phyloP scores from a whole-genome alignment of 2,113 vertebrate genomes.

The Phaetusa simplex region DNA sequence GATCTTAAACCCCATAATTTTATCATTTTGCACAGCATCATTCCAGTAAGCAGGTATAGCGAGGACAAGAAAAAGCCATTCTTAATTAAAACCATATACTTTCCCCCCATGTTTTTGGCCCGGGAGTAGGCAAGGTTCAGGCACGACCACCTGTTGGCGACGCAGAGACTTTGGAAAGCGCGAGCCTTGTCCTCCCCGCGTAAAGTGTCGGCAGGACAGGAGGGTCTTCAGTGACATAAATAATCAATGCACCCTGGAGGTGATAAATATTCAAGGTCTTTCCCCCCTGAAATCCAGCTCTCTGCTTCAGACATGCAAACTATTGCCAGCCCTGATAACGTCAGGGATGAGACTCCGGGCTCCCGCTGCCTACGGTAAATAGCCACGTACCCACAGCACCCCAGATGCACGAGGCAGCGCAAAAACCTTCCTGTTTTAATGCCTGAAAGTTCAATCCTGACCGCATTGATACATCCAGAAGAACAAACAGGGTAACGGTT shows the following conservation, averaged over 20 bases:
- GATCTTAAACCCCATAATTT: not conserved
- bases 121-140: not conserved
- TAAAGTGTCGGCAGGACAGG: not conserved
- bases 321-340: not conserved
- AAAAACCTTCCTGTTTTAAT: not conserved
- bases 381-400: not conserved
- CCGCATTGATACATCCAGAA: not conserved
- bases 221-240: not conserved
- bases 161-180: not conserved
- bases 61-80: not conserved
- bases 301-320: not conserved
- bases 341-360: not conserved
- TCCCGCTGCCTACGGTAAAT: not conserved
- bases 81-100: not conserved
- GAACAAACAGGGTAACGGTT: not conserved
- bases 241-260: not conserved
- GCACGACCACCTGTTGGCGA: not conserved
- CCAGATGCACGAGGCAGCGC: not conserved
- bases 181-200: not conserved
- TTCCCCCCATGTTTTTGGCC: not conserved
- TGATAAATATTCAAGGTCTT: not conserved
- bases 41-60: not conserved
- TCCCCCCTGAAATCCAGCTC: not conserved
- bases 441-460: not conserved
- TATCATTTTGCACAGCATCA: not conserved